Conservation (phyloP, 2,888 invertebrate genomes). For the Tupiocoris notatus region DNA sequence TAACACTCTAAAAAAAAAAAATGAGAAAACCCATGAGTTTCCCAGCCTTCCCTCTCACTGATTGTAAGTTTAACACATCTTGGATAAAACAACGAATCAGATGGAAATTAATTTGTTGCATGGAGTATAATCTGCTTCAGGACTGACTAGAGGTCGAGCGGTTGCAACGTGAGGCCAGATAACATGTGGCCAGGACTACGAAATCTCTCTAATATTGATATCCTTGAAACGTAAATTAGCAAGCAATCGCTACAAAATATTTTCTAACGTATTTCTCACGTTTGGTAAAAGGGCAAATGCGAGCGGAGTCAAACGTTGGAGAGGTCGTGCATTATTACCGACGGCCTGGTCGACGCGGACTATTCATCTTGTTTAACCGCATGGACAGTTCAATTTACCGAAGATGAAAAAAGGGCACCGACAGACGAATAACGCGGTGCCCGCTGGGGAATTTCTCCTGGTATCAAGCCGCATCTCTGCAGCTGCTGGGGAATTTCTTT, state of each 20-base stretch:
- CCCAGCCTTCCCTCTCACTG: too few relatives aligned
- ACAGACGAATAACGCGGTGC: background rate
- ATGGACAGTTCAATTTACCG: slow-evolving; percentile 15
- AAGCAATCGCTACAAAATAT: background rate
- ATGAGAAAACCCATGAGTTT: too few relatives aligned
- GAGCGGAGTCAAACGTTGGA: background rate
- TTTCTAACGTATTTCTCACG: background rate
- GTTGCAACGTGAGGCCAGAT: too few relatives aligned
- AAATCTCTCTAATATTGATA: background rate
- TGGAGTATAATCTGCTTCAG: too few relatives aligned
- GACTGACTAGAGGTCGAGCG: too few relatives aligned
- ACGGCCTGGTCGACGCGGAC: background rate
- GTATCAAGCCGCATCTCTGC: background rate
- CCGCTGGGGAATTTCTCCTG: background rate
- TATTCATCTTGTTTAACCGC: slow-evolving; percentile 19
- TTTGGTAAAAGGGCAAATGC: background rate
- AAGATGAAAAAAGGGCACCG: background rate
- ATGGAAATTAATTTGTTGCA: too few relatives aligned
- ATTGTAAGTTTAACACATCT: too few relatives aligned
- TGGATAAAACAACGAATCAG: too few relatives aligned
- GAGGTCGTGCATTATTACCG: background rate
- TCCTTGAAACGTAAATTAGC: background rate
- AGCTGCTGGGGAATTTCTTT: background rate
- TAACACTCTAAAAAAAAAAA: too few relatives aligned
- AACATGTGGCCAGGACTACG: too few relatives aligned